Base-by-base conservation (phyloP, 2,888 invertebrate genomes). In the Amblyjoppa fuscipennis region DNA sequence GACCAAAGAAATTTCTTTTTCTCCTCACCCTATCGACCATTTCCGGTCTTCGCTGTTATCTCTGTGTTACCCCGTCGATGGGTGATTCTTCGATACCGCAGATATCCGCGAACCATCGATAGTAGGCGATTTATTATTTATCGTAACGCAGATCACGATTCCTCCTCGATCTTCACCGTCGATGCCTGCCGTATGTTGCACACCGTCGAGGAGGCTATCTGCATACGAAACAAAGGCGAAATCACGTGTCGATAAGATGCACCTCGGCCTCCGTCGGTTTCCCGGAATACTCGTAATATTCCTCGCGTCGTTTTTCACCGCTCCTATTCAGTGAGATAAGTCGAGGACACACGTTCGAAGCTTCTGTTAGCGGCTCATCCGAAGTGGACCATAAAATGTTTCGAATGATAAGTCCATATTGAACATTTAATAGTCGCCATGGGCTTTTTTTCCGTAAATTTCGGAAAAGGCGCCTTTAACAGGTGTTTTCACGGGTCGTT, bases 131-230 rank as follows among this genome's bases (percentile, higher is more conserved):
- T 25, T 59, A 28, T 13, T 28, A 49, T 59, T 59, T 59, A 59
- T 59, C 59, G 59, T 28, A 59, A 59, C 28, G 25, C 59, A 59
- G 13, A 74, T 74, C 74, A 74, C 61, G 45, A 74, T 61, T 61
- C 41, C 41, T 1, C 59, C 59, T 59, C 56, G 56, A 73, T 59
- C 73, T 5, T 73, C 28, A 3, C 3, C 7, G 45, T 61, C 74
- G 59, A 61, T 28, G 59, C 2, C 9, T 28, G 28, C 25, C 38
- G n/a, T 41, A 59, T 25, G 6, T 25, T 16, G 25, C 59, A 61
- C 7, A 61, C 20, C 34, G 53, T 6, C 56, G 73, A 25, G 13
- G 5, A 13, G 13, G 16, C 11, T 59, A 41, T 74, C 45, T 61
- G 45, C 59, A 45, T 61, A 45, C 74, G 28, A 11, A 59, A 28